These are phyloP conservation scores for Apotomis turbidana DNA, from an alignment of 2,888 invertebrate genomes.

Conservation along the genomic window DNA sequence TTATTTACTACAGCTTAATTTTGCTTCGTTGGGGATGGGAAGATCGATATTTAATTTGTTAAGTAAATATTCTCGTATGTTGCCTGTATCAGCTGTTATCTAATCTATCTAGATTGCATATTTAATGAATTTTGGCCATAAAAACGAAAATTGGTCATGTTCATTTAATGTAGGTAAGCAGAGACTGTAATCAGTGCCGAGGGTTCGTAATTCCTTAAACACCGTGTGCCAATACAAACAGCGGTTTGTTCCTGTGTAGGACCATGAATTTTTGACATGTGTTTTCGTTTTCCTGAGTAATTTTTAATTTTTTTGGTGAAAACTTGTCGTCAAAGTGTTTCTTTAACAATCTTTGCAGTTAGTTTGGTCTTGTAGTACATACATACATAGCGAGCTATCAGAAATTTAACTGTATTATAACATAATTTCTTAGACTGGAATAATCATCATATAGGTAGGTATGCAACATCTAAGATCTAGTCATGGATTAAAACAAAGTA, in stretches of 20 bases:
- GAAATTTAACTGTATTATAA: too few relatives aligned
- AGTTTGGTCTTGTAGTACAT: too few relatives aligned
- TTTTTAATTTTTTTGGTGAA: too few relatives aligned
- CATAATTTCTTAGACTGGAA: too few relatives aligned
- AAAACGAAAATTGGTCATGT: slow-evolving; percentile 15
- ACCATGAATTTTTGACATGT: too few relatives aligned
- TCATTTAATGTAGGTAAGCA: slow-evolving; percentile 20
- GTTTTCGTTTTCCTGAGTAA: too few relatives aligned
- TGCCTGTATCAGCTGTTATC: neutral
- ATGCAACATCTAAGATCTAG: too few relatives aligned
- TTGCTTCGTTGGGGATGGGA: neutral
- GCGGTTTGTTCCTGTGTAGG: neutral
- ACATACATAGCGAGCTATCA: too few relatives aligned
- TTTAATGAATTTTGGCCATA: slow-evolving; percentile 5
- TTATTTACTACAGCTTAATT: neutral
- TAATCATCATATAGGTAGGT: too few relatives aligned
- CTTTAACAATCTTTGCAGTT: too few relatives aligned
- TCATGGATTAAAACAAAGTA: too few relatives aligned
- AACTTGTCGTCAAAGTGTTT: too few relatives aligned
- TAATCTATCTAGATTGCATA: neutral
- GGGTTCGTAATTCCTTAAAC: slow-evolving; percentile 58
- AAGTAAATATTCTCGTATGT: neutral
- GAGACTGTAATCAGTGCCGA: slow-evolving; percentile 42
- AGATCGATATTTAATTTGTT: neutral
- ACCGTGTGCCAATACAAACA: slow-evolving; percentile 64